phyloP scores from a whole-genome alignment of 2,888 invertebrate genomes.

The Nysson spinosus region DNA sequence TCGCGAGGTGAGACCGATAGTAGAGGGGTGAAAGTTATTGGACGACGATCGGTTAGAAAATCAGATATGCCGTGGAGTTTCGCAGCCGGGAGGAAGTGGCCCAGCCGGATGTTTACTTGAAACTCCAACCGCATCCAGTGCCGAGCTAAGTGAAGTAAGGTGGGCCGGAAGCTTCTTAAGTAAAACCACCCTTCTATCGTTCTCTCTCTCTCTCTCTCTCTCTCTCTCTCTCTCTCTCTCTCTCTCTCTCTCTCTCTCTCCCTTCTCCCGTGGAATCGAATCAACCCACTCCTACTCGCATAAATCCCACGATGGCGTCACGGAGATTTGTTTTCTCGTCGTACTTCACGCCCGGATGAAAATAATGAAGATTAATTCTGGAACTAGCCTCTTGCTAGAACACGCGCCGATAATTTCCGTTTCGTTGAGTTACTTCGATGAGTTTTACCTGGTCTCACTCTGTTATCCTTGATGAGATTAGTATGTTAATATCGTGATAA shows the following conservation, averaged over 20 bases:
- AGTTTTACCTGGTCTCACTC: too few species aligned
- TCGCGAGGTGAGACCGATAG: neutral
- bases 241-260: slow-evolving; percentile 36
- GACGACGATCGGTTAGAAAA: slow-evolving; percentile 59
- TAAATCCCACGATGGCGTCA: slow-evolving; percentile 44
- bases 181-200: slow-evolving; percentile 58
- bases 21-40: slow-evolving; percentile 50
- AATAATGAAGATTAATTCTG: slow-evolving; percentile 57
- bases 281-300: slow-evolving; percentile 44
- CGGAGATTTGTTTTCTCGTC: slow-evolving; percentile 54
- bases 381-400: slow-evolving; percentile 8
- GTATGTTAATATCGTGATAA: too few species aligned
- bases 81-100: slow-evolving; percentile 56
- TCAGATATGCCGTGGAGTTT: slow-evolving; percentile 61
- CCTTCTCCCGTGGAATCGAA: slow-evolving; percentile 44
- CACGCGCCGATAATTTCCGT: slow-evolving; percentile 25
- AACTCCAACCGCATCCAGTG: slow-evolving; percentile 61
- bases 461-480: too few species aligned
- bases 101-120: slow-evolving; percentile 63
- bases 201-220: slow-evolving; percentile 24
- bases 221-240: slow-evolving; percentile 23
- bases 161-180: slow-evolving; percentile 63
- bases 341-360: slow-evolving; percentile 43
- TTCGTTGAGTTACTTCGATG: slow-evolving; percentile 9
- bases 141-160: slow-evolving; percentile 60